phyloP scores from a whole-genome alignment of 1,140 invertebrate genomes.

The Drosophila baimaii region DNA sequence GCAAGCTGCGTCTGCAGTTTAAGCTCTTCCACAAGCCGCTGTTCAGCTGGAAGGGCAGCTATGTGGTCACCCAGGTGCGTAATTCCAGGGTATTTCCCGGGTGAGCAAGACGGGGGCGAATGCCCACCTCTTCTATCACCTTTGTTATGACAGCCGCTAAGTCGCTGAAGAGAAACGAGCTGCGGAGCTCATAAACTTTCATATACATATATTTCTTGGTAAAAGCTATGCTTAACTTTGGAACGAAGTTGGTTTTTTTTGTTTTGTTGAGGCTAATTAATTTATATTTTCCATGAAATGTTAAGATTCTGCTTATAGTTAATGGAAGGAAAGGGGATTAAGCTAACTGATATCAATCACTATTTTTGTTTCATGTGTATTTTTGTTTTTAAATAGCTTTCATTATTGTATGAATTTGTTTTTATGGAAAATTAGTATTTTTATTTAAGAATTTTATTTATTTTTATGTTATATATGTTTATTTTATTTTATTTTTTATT shows the following conservation, averaged over 20 bases:
- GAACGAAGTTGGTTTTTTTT: no score
- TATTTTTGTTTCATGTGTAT: no score
- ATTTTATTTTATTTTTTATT: no score
- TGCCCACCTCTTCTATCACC: not conserved
- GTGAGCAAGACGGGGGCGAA: no score
- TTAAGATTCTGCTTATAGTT: not conserved
- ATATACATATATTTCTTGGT: not conserved
- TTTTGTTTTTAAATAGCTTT: no score
- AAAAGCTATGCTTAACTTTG: not conserved
- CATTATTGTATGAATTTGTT: no score
- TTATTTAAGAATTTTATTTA: no score
- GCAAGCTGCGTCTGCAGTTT: constrained; percentile 96
- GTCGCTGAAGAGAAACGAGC: constrained; percentile 15
- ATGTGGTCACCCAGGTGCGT: constrained; percentile 94
- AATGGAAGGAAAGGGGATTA: no score
- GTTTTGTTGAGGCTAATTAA: not conserved
- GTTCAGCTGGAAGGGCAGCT: constrained; percentile 99
- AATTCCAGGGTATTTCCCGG: constrained; percentile 37
- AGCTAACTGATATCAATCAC: not conserved
- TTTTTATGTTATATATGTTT: no score
- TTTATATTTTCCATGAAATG: not conserved
- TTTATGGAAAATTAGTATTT: no score
- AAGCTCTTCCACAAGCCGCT: constrained; percentile 96
- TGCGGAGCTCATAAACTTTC: not conserved
- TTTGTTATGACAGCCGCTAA: constrained; percentile 4